Evolutionary conservation across 2,113 vertebrate genomes (phyloP).

Genomic region (Ploceus nigricollis): DNA sequence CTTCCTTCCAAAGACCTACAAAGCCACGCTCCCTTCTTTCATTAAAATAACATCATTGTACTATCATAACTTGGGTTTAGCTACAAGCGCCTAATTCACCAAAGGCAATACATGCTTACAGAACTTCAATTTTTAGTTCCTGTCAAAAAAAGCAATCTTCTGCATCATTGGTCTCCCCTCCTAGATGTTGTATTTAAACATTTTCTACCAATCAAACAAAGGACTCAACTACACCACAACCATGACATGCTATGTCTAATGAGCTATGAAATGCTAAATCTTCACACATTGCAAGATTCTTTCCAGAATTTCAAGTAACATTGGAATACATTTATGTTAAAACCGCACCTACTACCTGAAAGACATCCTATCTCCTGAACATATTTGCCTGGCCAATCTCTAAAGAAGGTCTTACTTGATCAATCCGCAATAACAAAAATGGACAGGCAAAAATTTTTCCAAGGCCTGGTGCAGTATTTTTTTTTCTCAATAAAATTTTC

Average conservation of each 20-base stretch:
- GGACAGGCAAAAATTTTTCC: neutral
- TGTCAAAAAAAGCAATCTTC: neutral
- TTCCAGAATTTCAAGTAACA: neutral
- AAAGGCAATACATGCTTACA: fast-evolving
- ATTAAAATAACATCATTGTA: neutral
- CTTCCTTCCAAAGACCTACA: neutral
- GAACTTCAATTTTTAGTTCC: neutral
- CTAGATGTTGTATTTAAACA: neutral
- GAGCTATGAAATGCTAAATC: neutral
- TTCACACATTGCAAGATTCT: neutral
- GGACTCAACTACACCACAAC: neutral
- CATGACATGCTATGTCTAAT: neutral
- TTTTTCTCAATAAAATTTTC: neutral
- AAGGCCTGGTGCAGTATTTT: neutral
- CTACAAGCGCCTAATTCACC: neutral
- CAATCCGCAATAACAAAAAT: neutral
- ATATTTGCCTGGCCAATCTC: neutral
- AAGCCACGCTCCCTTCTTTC: neutral
- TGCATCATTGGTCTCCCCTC: neutral
- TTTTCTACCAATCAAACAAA: neutral
- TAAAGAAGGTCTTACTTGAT: neutral
- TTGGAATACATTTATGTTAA: fast-evolving
- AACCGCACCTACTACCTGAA: neutral
- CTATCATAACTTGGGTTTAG: neutral
- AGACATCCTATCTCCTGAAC: neutral